Base-by-base conservation (phyloP, 2,113 vertebrate species). In the Rhinopomastus cyanomelas region DNA sequence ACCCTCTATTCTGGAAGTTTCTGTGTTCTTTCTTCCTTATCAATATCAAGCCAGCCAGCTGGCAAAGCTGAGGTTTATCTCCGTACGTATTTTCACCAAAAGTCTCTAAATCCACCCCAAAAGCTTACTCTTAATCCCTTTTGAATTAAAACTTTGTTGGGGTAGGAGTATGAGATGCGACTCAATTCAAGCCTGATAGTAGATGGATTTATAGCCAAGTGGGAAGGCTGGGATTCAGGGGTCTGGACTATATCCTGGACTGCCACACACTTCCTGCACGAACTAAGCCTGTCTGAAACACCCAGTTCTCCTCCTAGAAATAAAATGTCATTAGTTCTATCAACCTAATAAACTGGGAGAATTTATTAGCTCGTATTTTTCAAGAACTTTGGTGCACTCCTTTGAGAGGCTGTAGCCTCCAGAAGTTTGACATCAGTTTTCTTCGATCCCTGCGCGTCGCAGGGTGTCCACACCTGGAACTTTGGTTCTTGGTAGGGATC, bases 361-460 rank as follows among this genome's bases (percentile, higher is more conserved):
- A 88, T 88, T 86, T 92, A 90, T 75, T 67, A 79, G 22, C 46
- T 57, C 36, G 18, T 73, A 72, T 53, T 81, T 85, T 87, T 72
- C 71, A 85, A 92, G 55, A 30, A 34, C 26, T 48, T 26, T 57
- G 51, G 87, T 30, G 76, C 1, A 12, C 11, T 68, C 52, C 0
- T 37, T 59, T 60, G 53, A 81, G 34, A 60, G 16, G 44, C 5
- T 64, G 48, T 56, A 71, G 74, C 14, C 29, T 64, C 46, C 44
- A 78, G 37, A 92, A 74, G 76, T 26, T 75, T 32, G 37, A 67
- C 64, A 52, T 75, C 57, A 81, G 64, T 64, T 61, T 14, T 25
- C 60, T 49, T 90, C 79, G 19, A 72, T 36, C 67, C 48, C 30
- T 36, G 22, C 37, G 20, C 7, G 27, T 80, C 62, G 11, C 25